phyloP scores from a whole-genome alignment of 1,140 invertebrate species.

The Drosophila triauraria region DNA sequence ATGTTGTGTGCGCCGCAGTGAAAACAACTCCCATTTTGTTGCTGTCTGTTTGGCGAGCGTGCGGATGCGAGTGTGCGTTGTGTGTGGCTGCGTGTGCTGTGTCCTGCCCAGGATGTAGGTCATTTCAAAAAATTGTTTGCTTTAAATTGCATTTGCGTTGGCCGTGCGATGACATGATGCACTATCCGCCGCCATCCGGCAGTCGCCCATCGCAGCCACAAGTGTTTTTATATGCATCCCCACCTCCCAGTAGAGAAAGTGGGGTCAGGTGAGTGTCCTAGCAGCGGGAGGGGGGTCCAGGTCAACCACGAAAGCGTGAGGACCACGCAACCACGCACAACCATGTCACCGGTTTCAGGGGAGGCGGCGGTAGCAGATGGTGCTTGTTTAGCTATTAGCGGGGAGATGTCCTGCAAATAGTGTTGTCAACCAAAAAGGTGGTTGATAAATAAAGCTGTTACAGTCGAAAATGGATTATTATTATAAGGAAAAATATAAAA shows the following conservation, averaged over 20 bases:
- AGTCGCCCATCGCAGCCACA: slow-evolving; percentile 66
- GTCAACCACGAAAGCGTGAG: slow-evolving; percentile 34
- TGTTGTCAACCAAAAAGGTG: background rate
- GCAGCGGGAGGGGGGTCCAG: background rate
- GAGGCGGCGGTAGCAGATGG: slow-evolving; percentile 18
- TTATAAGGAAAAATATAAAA: background rate
- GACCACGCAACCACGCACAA: slow-evolving; percentile 58
- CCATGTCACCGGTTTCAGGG: slow-evolving; percentile 49
- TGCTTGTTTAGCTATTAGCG: slow-evolving; percentile 77
- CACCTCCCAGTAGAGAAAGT: background rate
- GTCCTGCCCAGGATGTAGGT: slow-evolving; percentile 73
- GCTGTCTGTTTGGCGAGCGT: slow-evolving; percentile 49
- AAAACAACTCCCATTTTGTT: slow-evolving; percentile 69
- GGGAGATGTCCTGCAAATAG: slow-evolving; percentile 43
- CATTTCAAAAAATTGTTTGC: slow-evolving; percentile 82
- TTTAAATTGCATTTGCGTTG: slow-evolving; percentile 81
- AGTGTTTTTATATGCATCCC: slow-evolving; percentile 61
- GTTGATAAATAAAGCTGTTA: slow-evolving; percentile 4
- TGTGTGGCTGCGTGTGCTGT: slow-evolving; percentile 37
- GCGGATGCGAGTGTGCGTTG: slow-evolving; percentile 21
- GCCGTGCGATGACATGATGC: slow-evolving; percentile 66
- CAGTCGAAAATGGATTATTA: background rate
- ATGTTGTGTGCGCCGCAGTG: slow-evolving; percentile 70
- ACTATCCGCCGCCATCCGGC: slow-evolving; percentile 39
- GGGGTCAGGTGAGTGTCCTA: slow-evolving; percentile 22